Evolutionary conservation across 2,888 invertebrate genomes (phyloP).

Genomic region (Amaurobius ferox): DNA sequence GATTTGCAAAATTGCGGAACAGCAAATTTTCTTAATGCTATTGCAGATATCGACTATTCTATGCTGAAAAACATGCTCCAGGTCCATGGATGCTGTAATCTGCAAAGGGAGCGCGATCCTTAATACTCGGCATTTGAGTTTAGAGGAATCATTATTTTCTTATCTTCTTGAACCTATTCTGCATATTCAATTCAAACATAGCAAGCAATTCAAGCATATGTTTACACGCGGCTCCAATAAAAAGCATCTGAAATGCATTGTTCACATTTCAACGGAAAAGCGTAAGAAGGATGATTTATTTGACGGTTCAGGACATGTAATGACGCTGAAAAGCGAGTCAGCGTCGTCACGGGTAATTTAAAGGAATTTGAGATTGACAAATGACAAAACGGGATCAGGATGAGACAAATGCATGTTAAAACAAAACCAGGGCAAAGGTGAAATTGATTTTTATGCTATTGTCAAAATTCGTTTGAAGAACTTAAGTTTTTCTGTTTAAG

Average conservation of each 20-base stretch:
- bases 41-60: no score
- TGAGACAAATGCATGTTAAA: not conserved
- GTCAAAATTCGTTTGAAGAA: no score
- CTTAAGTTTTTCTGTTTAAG: no score
- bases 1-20: no score
- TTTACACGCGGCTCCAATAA: not conserved
- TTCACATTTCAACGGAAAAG: not conserved
- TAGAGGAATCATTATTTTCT: no score
- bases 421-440: not conserved
- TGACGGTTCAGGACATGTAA: conserved; percentile 42
- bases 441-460: no score
- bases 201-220: not conserved
- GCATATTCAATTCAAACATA: not conserved
- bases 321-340: conserved; percentile 43
- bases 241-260: not conserved
- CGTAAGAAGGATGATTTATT: conserved; percentile 36
- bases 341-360: conserved; percentile 59
- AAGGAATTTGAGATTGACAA: conserved; percentile 49
- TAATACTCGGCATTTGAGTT: no score
- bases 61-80: no score
- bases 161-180: no score
- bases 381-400: conserved; percentile 24
- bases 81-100: no score
- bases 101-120: no score
- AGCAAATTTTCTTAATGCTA: no score